A percentile compares a stretch with the other conserved stretches of the same genome.
These are phyloP conservation scores for Azemiops feae DNA, from an alignment of 2,113 vertebrate species.

Conservation along the genomic window DNA sequence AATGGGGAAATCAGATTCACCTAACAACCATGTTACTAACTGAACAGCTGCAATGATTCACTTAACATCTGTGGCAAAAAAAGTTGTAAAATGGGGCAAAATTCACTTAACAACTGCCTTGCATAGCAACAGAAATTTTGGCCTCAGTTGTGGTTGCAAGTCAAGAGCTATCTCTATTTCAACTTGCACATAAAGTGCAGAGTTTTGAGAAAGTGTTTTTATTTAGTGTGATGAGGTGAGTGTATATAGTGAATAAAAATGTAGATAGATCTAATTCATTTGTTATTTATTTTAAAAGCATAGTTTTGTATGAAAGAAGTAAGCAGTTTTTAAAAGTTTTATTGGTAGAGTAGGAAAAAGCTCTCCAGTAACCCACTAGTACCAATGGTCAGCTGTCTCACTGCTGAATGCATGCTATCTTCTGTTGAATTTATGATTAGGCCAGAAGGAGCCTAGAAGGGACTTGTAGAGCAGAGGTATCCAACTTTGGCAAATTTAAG, in stretches of 20 bases:
- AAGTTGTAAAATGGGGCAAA: too few species aligned
- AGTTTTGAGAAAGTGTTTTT: neutral
- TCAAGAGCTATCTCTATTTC: too few species aligned
- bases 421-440: neutral
- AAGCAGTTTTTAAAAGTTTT: neutral
- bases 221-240: neutral
- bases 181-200: neutral
- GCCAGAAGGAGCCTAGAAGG: neutral
- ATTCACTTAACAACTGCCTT: too few species aligned
- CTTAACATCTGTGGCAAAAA: too few species aligned
- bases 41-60: too few species aligned
- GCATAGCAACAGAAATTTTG: too few species aligned
- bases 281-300: neutral
- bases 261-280: neutral
- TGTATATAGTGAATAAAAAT: neutral
- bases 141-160: too few species aligned
- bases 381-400: neutral
- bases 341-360: neutral
- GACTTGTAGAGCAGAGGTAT: too few species aligned
- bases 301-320: neutral
- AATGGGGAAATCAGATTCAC: too few species aligned
- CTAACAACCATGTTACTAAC: too few species aligned
- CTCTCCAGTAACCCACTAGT: neutral
- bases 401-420: neutral
- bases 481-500: too few species aligned